Base-by-base conservation (phyloP, 2,888 invertebrate species). In the Dastarcus helophoroides region DNA sequence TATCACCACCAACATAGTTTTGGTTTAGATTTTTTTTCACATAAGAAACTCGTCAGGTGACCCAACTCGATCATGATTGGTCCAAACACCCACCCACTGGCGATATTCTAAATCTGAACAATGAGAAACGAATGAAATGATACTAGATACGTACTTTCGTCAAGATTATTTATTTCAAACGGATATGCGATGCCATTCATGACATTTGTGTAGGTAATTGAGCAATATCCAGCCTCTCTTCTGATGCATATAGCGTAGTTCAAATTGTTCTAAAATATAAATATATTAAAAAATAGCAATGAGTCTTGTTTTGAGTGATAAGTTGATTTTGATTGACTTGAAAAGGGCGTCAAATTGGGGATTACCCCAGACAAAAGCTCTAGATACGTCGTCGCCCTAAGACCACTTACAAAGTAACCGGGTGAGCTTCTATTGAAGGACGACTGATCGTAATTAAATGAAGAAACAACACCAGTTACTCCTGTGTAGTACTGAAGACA, bases 201-300 rank as follows among this genome's bases (percentile, higher is more conserved):
- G 6, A 56, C 56, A 43, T 68, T 73, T 1, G 63, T 66, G 46
- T 78, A 83, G 0, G 74, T 76, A 8, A 81, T 62, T 25, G 73
- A 71, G 54, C 82, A 83, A 29, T 70, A 70, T 14, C 70, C 73
- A 16, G 68, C 55, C 15, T 64, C 64, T 35, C 77, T 69, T 43
- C 68, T 57, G 38, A 82, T 71, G 50, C 82, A 83, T 40, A 81
- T 76, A 1, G 75, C 80, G 52, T 83, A 83, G 52, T 83, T 82
- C 3, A 82, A 56, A 54, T 82, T 79, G 48, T 81, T 83, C 82
- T 82, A 54, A 15, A 71, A 71, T 27, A 27, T 10, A 17, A 17
- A 17, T n/a, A n/a, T n/a, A n/a, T n/a, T n/a, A n/a, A n/a, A n/a
- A n/a, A n/a, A n/a, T n/a, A n/a, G n/a, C n/a, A 32, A 27, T 14